Base-by-base conservation (phyloP, 2,113 vertebrate species). In the Chamaea fasciata region DNA sequence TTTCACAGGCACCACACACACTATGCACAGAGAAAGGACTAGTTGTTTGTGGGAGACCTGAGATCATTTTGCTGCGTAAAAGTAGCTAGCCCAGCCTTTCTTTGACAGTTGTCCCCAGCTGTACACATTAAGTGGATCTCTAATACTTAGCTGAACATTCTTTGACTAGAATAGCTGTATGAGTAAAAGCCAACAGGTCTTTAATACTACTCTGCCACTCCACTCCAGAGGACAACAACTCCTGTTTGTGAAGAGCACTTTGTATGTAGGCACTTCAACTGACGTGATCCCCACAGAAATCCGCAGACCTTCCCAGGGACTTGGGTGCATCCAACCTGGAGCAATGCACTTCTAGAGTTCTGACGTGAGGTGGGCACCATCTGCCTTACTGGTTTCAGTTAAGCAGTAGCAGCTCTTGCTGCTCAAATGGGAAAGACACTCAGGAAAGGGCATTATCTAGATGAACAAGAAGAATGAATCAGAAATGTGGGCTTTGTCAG, bases 191-290 rank as follows among this genome's bases (percentile, higher is more conserved):
- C 27, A 35, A 52, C 8, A 33, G 11, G 9, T 67, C 13, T 69
- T 50, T 80, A 46, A 70, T 31, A 24, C 37, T 31, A 39, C 15
- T 69, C 4, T 78, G 31, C 49, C 22, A 33, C 8, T 18, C 28
- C 8, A 6, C 26, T 33, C 33, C 30, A 28, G 11, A 28, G 62
- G 50, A 73, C 7, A 90, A n/a, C 15, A 42, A 7, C 42, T 30
- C 33, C 30, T 75, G 8, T 37, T 75, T 35, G n/a, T 35, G 42
- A 83, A 28, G 20, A 73, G 8, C 11, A 8, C 7, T 67, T 73
- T 69, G 15, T 46, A 9, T 3, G 1, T 9, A 53, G 41, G 23
- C 0, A 0, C 15, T 42, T 83, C 3, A 2, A 3, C 14, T 47
- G 37, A 39, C 2, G 0, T 46, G 20, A 26, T 79, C 55, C 42